Base-by-base conservation (phyloP, 2,888 invertebrate genomes). In the Drosophila neoperkinsi region DNA sequence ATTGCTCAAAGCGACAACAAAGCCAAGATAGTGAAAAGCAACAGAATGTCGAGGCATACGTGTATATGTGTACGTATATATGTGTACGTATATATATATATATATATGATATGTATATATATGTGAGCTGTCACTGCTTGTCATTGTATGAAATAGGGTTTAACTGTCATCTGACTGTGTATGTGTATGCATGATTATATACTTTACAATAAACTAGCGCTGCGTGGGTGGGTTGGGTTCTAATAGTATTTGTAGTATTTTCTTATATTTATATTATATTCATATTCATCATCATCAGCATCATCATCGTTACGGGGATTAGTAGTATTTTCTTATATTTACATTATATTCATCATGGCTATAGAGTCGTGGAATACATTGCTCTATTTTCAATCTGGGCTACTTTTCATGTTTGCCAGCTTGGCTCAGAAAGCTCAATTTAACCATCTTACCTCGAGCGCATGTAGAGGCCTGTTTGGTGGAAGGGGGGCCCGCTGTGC, bases 371-470 rank as follows among this genome's bases (percentile, higher is more conserved):
- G 46, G 21, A 46, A 31, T 49, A 25, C 4, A 28, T n/a, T 21
- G 57, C 33, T 31, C 46, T 46, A n/a, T 41, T 36, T 18, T 52
- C 13, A 13, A 34, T 9, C 18, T 38, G 38, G 11, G 53, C 38
- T 33, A 16, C 25, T 25, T 46, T 46, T 28, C 46, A 9, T 46
- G 25, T 46, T 46, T 25, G 46, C 25, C 46, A 25, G 71, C 46
- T 50, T 31, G 34, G 4, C 52, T 59, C 18, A 51, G 58, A 49
- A 55, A 56, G 71, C 59, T 52, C 57, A 72, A 61, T 72, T 76
- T 55, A 72, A 57, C 18, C 36, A 65, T 25, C 30, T 74, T 30
- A 52, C 74, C 69, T 69, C 77, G 61, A 59, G 62, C 36, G 13
- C 38, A 28, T 9, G 30, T n/a, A 18, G 28, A 33, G 57, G 59